Base-by-base conservation (phyloP, 2,888 invertebrate genomes). In the Nephrotoma appendiculata region DNA sequence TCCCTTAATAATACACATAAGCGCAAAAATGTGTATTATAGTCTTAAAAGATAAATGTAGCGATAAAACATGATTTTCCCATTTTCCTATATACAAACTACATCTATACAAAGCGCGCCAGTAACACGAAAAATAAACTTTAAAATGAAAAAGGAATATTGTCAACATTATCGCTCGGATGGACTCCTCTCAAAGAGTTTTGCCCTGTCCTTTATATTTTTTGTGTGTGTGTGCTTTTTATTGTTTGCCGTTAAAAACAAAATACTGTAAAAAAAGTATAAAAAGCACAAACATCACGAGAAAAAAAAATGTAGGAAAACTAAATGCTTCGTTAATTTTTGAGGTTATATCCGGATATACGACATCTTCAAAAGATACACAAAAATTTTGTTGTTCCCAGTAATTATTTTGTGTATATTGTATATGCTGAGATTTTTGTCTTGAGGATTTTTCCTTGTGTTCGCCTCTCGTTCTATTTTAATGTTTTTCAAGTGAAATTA, bases 61-160 rank as follows among this genome's bases (percentile, higher is more conserved):
- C 84, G 84, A 84, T 84, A 84, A 84, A 84, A 84, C 84, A 84
- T 84, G 84, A 84, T 42, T 84, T 84, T 84, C 84, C 84, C 84
- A 84, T 84, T 84, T 84, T 15, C 42, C 43, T 42, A n/a, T n/a
- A n/a, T n/a, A 11, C 84, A 84, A 84, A 84, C 71, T 71, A 71
- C 11, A 71, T 11, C 9, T 31, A 15, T n/a, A 15, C 48, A 15
- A 57, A 57, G 57, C 57, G 71, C 31, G 31, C 19, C 71, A 31
- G 71, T 71, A 71, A 71, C 9, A 57, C n/a, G 52, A 57, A 15
- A 52, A 57, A 71, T 11, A 71, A 71, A 71, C 52, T 71, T 71
- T 71, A 19, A 31, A 71, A 71, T 31, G 52, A 57, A 57, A 5
- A 57, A 57, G 71, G 71, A 71, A 71, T 31, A 71, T 71, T 71